Conservation (phyloP, 2,797 vertebrate species). For the Myotis planiceps region DNA sequence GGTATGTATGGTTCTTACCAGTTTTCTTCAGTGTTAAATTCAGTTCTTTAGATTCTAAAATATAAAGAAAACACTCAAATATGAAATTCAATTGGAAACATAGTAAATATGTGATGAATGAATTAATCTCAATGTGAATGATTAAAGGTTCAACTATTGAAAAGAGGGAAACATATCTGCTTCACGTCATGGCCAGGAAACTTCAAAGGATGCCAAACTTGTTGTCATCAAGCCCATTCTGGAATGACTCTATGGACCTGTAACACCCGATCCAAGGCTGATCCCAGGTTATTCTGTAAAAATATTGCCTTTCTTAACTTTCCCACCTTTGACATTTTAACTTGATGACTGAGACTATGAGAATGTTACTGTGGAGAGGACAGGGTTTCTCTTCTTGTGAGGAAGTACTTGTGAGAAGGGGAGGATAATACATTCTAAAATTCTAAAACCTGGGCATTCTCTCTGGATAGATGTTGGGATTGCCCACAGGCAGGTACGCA, state of each 20-base stretch:
- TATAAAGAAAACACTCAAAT: neutral
- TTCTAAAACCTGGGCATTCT: neutral
- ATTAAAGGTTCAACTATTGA: neutral
- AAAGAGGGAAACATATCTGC: neutral
- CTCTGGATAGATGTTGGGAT: neutral
- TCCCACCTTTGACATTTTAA: neutral
- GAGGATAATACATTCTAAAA: neutral
- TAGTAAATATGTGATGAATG: neutral
- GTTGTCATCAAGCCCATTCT: neutral
- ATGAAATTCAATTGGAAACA: neutral
- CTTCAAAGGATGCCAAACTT: neutral
- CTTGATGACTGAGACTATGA: neutral
- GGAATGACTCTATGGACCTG: neutral
- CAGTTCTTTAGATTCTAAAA: neutral
- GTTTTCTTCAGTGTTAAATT: neutral
- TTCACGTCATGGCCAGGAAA: neutral
- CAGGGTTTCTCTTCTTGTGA: fast-evolving
- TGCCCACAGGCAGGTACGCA: neutral
- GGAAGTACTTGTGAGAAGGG: neutral
- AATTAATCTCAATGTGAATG: neutral
- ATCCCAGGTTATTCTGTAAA: neutral
- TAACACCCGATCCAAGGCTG: neutral
- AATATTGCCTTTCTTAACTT: neutral
- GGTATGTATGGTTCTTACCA: neutral
- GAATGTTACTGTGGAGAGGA: neutral